Evolutionary conservation across 2,113 vertebrate genomes (phyloP).

Genomic region (Oncorhynchus kisutch): DNA sequence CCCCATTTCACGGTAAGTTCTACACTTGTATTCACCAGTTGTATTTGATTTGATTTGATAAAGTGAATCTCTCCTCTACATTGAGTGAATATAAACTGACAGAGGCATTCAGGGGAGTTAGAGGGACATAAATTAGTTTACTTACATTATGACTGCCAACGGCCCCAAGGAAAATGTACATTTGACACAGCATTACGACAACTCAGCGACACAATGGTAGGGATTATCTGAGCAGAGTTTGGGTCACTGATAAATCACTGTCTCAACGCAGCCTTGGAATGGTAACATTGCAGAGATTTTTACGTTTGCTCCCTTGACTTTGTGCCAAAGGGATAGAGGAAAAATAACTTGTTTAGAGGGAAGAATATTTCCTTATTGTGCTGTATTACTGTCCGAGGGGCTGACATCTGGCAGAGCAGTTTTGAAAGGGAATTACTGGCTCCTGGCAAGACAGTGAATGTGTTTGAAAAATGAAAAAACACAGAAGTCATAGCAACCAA

Average conservation of each 20-base stretch:
- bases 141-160: too few relatives aligned
- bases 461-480: neutral
- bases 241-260: too few relatives aligned
- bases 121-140: neutral
- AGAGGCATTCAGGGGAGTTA: neutral
- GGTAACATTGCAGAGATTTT: neutral
- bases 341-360: neutral
- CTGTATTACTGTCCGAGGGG: conserved; percentile 48
- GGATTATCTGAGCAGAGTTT: too few relatives aligned
- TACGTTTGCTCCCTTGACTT: neutral
- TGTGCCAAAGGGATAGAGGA: neutral
- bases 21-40: too few relatives aligned
- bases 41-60: too few relatives aligned
- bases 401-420: conserved; percentile 41
- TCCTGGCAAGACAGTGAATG: conserved; percentile 27
- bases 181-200: too few relatives aligned
- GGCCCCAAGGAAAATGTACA: too few relatives aligned
- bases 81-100: too few relatives aligned
- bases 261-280: too few relatives aligned
- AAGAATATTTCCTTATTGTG: conserved; percentile 25
- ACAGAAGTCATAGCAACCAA: neutral
- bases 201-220: too few relatives aligned
- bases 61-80: too few relatives aligned
- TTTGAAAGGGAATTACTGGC: conserved; percentile 12
- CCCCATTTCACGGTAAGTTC: too few relatives aligned